These are phyloP conservation scores for Dioctria linearis DNA, from an alignment of 2,888 invertebrate genomes.

Conservation along the genomic window DNA sequence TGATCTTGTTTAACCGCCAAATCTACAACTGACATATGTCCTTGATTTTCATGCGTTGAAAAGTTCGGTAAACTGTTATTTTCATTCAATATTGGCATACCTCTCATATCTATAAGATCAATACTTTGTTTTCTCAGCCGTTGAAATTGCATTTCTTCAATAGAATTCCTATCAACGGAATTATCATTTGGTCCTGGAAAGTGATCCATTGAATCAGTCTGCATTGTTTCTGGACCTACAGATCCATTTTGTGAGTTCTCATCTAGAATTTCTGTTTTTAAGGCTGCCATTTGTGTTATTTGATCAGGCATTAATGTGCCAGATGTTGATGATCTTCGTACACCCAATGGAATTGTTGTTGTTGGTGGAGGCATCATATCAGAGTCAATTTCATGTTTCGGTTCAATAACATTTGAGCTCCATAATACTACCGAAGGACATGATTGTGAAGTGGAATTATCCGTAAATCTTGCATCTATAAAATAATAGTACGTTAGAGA, in stretches of 20 bases:
- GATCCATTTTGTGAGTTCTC: conserved; percentile 77
- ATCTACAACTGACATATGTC: conserved; percentile 68
- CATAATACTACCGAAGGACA: conserved; percentile 54
- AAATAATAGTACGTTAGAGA: conserved; percentile 60
- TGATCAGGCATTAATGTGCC: conserved; percentile 75
- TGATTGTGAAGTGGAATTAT: conserved; percentile 58
- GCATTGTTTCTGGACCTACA: conserved; percentile 60
- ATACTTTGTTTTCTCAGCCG: conserved; percentile 59
- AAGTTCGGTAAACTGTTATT: conserved; percentile 67
- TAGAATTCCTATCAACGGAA: conserved; percentile 65
- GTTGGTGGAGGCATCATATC: conserved; percentile 81
- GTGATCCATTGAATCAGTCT: conserved; percentile 71
- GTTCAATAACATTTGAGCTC: conserved; percentile 64
- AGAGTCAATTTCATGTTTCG: conserved; percentile 74
- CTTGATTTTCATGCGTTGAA: conserved; percentile 61
- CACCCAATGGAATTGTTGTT: conserved; percentile 75
- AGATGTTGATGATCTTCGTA: conserved; percentile 77
- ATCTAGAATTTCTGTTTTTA: conserved; percentile 81
- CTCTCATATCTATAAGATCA: conserved; percentile 56
- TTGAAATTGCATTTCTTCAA: conserved; percentile 60
- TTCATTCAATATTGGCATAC: conserved; percentile 64
- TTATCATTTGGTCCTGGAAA: conserved; percentile 65
- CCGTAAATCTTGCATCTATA: conserved; percentile 69
- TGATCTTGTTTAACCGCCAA: conserved; percentile 73
- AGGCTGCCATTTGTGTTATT: conserved; percentile 72